Evolutionary conservation across 30 jellyfish, hydroid and myxozoan species (phyloP).

Genomic region (Rhopilema esculentum): DNA sequence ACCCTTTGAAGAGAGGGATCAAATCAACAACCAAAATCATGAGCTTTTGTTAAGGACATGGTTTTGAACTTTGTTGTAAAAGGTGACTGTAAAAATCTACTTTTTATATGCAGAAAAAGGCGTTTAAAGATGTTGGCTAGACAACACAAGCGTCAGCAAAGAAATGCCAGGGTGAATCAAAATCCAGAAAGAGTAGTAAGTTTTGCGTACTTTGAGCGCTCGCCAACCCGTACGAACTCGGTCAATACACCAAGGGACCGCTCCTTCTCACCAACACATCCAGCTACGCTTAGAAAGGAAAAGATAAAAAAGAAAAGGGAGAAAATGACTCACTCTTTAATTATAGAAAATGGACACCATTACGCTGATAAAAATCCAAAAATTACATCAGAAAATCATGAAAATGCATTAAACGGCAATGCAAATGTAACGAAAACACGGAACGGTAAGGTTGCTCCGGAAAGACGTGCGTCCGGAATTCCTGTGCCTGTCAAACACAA

Average conservation of each 20-base stretch:
- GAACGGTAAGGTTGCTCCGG: neutral
- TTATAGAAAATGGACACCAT: neutral
- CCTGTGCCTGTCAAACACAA: constrained; percentile 23
- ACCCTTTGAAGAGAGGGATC: too few relatives aligned
- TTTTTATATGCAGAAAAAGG: constrained; percentile 21
- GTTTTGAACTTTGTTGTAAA: too few relatives aligned
- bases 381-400: too few relatives aligned
- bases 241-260: constrained; percentile 1
- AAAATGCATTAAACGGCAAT: too few relatives aligned
- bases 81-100: too few relatives aligned
- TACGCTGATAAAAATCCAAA: neutral
- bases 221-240: constrained; percentile 9
- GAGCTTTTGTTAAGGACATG: too few relatives aligned
- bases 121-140: constrained; percentile 19
- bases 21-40: too few relatives aligned
- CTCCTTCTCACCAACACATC: constrained; percentile 35
- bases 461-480: constrained; percentile 18
- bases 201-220: neutral
- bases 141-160: constrained; percentile 11
- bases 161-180: neutral
- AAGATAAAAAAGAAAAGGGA: neutral
- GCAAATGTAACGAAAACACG: neutral
- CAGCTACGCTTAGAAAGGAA: constrained; percentile 41
- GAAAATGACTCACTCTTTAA: neutral
- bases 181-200: neutral